Base-by-base conservation (phyloP, 2,888 invertebrate genomes). In the Drosophila mercatorum region DNA sequence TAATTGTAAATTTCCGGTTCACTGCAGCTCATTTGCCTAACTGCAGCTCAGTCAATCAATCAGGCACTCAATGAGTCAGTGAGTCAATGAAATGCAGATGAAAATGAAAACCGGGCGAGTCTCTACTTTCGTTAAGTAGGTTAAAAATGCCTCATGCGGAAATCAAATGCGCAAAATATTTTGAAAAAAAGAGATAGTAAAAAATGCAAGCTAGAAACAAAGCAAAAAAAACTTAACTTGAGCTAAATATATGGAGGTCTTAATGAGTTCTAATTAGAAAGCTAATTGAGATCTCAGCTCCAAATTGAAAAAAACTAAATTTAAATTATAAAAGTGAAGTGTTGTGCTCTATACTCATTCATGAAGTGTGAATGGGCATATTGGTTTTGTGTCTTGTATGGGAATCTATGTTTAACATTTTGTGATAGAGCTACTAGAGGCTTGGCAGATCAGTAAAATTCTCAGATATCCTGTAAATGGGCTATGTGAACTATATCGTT, bases 1-100 rank as follows among this genome's bases (percentile, higher is more conserved):
- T 84, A 84, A 87, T 90, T 89, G 89, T 89, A 65, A 84, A 78
- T 87, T 87, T 87, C 86, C 86, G 86, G 86, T 87, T 90, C 87
- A 90, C 58, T 84, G 86, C 80, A 89, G 52, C 78, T 63, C 80
- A 81, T 87, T 83, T 73, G 78, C 62, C 81, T 69, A 77, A 74
- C 73, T 74, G 57, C 41, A 62, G 38, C 67, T 77, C 78, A 47
- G 56, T 76, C 56, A 44, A 60, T 77, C 68, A 75, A 47, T 56
- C 65, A 61, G 52, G 44, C 69, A 64, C 56, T 68, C 69, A 65
- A 66, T 72, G 57, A 60, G 67, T 80, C 68, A 72, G 68, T 59
- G 53, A 63, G 61, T 75, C 60, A 77, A 68, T 73, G 68, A 67
- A 55, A 67, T 53, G 46, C 58, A 61, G 65, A 70, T 84, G 84